Evolutionary conservation across 2,888 invertebrate species (phyloP), one percentile per base, ranked within the genome.

Genomic region (Hydrotaea cyrtoneurina): DNA sequence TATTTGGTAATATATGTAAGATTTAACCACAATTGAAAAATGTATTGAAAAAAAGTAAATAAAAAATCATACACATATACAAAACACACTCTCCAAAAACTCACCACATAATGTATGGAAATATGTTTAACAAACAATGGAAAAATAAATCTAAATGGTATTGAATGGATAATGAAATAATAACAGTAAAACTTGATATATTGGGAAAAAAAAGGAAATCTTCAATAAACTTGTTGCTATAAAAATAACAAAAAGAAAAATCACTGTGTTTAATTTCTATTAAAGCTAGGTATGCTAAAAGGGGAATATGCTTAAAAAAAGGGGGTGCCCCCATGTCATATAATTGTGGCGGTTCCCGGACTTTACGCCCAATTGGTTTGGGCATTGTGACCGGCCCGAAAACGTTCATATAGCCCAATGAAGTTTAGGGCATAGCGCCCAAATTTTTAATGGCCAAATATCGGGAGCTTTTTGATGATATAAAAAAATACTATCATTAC

Each of bases 211-310:
- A 78, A 81, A 81, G 62, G 74, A 64, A 82, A 81, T 78, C 89
- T 89, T 90, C 90, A 90, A 90, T 90, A 90, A 91, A 90, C 89
- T 90, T 90, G 91, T 90, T 90, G 91, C 91, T 90, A 89, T 83
- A 87, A 87, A 86, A 83, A 83, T 83, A 80, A 39, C 57, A 62
- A 57, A 76, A 82, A 59, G 10, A 59, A 59, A 62, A 26, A 46
- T 31, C 57, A 39, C 8, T 10, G 77, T 46, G 73, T 79, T 82
- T 85, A 62, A 80, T 82, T 85, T 64, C 26, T 8, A 36, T 36
- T 36, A 36, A 36, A 36, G 36, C 4, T 36, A 36, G n/a, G n/a
- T n/a, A 31, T 31, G 31, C 31, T 31, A 31, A 31, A 4, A 7
- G 31, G 31, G 7, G 7, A 31, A 31, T n/a, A n/a, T n/a, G n/a